A percentile compares a stretch with the other conserved stretches of the same genome.
These are phyloP conservation scores for Serrognathus titanus DNA, from an alignment of 2,888 invertebrate species.

Conservation along the genomic window DNA sequence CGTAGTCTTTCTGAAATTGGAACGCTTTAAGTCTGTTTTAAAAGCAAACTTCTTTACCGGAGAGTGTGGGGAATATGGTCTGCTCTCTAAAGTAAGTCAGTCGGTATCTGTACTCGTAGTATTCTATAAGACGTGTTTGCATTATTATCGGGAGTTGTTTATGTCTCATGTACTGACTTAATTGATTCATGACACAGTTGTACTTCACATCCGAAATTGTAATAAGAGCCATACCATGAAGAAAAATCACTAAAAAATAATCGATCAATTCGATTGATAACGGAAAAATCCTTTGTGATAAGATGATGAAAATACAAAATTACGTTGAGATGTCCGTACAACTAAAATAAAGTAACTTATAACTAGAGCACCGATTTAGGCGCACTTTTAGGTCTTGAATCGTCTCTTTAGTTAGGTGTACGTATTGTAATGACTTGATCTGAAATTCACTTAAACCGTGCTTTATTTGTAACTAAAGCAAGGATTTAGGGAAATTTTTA, in stretches of 20 bases:
- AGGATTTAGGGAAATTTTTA: too few relatives aligned
- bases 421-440: too few relatives aligned
- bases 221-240: not conserved
- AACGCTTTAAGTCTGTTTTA: not conserved
- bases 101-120: constrained; percentile 42
- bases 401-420: too few relatives aligned
- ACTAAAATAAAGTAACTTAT: too few relatives aligned
- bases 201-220: constrained; percentile 18
- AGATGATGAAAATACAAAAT: too few relatives aligned
- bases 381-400: too few relatives aligned
- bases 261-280: too few relatives aligned
- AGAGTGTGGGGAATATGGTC: constrained; percentile 49
- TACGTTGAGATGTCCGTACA: too few relatives aligned
- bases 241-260: not conserved
- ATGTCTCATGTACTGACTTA: constrained; percentile 3
- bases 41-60: constrained; percentile 56
- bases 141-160: not conserved
- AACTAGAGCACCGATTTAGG: too few relatives aligned
- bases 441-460: too few relatives aligned
- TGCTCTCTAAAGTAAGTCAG: constrained; percentile 44
- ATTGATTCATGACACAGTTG: not conserved
- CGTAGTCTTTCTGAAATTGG: constrained; percentile 9
- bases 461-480: too few relatives aligned
- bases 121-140: not conserved
- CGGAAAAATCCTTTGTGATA: too few relatives aligned